Evolutionary conservation across 2,888 invertebrate genomes (phyloP).

Genomic region (Aromia moschata): DNA sequence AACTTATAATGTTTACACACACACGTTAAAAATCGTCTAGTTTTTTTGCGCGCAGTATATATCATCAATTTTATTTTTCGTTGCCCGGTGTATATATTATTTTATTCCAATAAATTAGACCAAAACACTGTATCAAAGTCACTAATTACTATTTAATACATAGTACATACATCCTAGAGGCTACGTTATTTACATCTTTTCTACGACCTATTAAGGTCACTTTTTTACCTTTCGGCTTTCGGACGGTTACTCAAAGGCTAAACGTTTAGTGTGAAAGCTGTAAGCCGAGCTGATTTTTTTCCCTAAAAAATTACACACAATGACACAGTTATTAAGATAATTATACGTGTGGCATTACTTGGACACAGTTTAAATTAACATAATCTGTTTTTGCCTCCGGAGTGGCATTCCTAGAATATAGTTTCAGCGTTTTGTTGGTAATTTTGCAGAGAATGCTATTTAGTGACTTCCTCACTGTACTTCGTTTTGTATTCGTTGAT

Average conservation of each 20-base stretch:
- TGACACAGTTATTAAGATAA: constrained; percentile 7
- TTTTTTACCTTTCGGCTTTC: background rate
- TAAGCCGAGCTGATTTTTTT: background rate
- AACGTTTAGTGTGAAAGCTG: background rate
- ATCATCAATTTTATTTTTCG: no score
- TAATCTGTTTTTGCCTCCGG: background rate
- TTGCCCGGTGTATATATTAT: no score
- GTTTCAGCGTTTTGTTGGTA: background rate
- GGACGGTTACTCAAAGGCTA: constrained; percentile 5
- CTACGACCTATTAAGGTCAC: constrained; percentile 6
- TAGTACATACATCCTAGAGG: no score
- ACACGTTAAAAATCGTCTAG: no score
- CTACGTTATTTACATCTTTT: no score
- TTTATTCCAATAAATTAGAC: no score
- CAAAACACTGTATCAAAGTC: no score
- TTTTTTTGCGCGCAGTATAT: no score
- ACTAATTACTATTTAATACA: no score
- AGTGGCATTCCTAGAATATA: background rate
- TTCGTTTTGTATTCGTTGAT: no score
- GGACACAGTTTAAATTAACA: constrained; percentile 1
- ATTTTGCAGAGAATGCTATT: background rate
- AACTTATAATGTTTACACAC: no score
- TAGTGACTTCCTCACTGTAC: no score
- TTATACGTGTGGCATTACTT: background rate
- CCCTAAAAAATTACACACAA: background rate